Conservation (phyloP, 2,113 vertebrate genomes). For the Ardeotis arabs region DNA sequence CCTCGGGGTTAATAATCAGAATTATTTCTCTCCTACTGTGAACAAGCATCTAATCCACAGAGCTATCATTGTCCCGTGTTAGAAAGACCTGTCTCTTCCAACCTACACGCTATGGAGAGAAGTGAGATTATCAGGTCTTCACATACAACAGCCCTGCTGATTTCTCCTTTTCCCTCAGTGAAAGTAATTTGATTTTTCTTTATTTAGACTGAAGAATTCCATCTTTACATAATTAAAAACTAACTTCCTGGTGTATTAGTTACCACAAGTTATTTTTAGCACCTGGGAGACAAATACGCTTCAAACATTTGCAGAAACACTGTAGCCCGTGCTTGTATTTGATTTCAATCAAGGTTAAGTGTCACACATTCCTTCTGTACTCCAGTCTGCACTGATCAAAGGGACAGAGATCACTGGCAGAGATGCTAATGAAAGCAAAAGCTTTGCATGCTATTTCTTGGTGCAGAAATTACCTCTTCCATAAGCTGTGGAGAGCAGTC, state of each 20-base stretch:
- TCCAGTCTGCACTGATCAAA: neutral
- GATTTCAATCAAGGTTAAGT: neutral
- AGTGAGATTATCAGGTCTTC: neutral
- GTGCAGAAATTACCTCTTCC: conserved; percentile 15
- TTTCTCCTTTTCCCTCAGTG: neutral
- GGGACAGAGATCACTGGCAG: neutral
- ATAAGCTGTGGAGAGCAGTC: neutral
- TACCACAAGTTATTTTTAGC: neutral
- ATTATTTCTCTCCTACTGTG: neutral
- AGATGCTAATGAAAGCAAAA: neutral
- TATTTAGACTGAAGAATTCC: neutral
- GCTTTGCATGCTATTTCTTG: neutral
- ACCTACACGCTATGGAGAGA: neutral
- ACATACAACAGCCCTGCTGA: neutral
- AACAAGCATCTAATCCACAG: neutral
- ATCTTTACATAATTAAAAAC: neutral
- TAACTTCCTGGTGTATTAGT: neutral
- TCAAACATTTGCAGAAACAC: neutral
- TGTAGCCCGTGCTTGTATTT: neutral
- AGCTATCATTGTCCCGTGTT: neutral
- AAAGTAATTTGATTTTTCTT: neutral
- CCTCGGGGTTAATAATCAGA: conserved; percentile 18
- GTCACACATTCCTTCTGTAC: neutral
- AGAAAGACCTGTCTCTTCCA: neutral
- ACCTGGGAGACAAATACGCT: neutral